phyloP scores from a whole-genome alignment of 2,888 invertebrate genomes.

The Herminia tarsipennalis region DNA sequence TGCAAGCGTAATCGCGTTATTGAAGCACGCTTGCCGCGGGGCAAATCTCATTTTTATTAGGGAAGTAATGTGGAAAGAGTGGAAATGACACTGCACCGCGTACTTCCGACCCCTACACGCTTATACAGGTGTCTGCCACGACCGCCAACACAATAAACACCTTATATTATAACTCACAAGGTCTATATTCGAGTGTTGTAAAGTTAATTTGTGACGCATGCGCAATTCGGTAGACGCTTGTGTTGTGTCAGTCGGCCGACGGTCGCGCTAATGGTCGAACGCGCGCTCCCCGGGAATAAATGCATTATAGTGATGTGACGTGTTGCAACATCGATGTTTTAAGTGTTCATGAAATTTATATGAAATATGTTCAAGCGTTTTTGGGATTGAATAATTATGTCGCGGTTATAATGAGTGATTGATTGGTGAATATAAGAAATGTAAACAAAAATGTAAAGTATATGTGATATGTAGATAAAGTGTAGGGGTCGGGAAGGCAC shows the following conservation, averaged over 20 bases:
- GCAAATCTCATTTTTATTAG: slow-evolving; percentile 81
- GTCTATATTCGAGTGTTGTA: slow-evolving; percentile 36
- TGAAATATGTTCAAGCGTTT: not conserved
- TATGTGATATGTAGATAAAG: not conserved
- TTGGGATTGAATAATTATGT: not conserved
- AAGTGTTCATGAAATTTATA: not conserved
- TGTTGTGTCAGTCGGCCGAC: slow-evolving; percentile 54
- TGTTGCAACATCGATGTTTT: slow-evolving; percentile 50
- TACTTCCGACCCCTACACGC: slow-evolving; percentile 77
- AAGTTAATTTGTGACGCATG: slow-evolving; percentile 48
- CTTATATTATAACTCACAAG: slow-evolving; percentile 34
- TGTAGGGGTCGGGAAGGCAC: slow-evolving; percentile 17
- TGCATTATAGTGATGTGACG: slow-evolving; percentile 62
- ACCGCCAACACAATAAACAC: slow-evolving; percentile 28
- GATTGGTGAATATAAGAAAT: not conserved
- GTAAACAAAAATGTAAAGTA: not conserved
- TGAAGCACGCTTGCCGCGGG: slow-evolving; percentile 42
- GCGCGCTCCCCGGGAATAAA: slow-evolving; percentile 32
- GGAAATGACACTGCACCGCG: slow-evolving; percentile 83
- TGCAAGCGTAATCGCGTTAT: slow-evolving; percentile 55
- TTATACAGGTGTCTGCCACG: slow-evolving; percentile 76
- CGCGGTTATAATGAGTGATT: not conserved
- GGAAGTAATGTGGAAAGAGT: slow-evolving; percentile 79
- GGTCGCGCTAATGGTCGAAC: slow-evolving; percentile 52
- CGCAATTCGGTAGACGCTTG: slow-evolving; percentile 56